Evolutionary conservation across 23 tunicate species (phyloP), one percentile per base, ranked within the genome.

Genomic region (Trididemnum nubilum): DNA sequence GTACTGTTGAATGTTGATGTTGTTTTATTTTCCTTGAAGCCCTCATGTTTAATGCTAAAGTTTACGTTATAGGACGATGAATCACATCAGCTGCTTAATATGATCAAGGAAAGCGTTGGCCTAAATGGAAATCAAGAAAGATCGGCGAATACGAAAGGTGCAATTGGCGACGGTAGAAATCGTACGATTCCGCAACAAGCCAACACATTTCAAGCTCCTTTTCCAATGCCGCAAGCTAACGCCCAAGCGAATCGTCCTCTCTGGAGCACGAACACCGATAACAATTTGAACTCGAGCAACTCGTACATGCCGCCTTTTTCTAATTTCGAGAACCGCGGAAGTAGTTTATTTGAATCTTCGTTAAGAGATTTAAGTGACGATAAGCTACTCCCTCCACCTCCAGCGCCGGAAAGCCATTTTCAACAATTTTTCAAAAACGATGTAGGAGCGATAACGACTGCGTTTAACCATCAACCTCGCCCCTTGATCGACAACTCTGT

Each of bases 81-180:
- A 52, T 85, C 97, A 15, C 40, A 85, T 5, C 91, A 91, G 90
- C 71, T 91, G 35, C 50, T 80, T 33, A 91, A 81, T 52, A 85
- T 64, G 34, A 70, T 91, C 26, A 81, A 78, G 21, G 84, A 91
- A 29, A 85, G 85, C 50, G 51, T 91, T 67, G 90, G 90, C 3
- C 29, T 89, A 64, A 36, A 57, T 34, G 84, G 65, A 0, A 72
- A 59, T 33, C 72, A 78, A 36, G 74, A 76, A 65, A 29, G 83
- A 2, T 15, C 33, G 26, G 1, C 51, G 40, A 78, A 71, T 36
- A 85, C 60, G 40, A 85, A 85, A 51, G 90, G 90, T 1, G 90
- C 90, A 19, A 85, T 85, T 39, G 90, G 90, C 36, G 90, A 85
- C 34, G 91, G 82, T 23, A 71, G 86, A 49, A 89, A 70, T 77